A percentile compares a stretch with the other conserved stretches of the same genome.
Conservation (phyloP, 2,797 vertebrate genomes). For the Diplodus puntazzo region DNA sequence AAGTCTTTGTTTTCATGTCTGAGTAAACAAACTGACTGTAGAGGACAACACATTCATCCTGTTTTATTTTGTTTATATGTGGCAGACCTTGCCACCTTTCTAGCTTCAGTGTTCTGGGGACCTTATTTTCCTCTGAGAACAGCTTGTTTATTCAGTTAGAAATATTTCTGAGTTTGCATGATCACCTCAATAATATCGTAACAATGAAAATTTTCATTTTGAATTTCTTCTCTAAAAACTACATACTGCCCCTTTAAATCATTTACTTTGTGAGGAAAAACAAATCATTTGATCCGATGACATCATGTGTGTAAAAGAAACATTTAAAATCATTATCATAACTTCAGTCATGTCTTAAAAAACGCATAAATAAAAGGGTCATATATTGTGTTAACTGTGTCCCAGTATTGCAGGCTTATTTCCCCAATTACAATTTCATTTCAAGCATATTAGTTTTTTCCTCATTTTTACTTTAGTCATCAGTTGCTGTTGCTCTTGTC, state of each 20-base stretch:
- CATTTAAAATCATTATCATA: neutral
- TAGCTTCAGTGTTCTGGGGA: too few relatives aligned
- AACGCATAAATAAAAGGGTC: neutral
- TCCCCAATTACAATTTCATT: constrained; percentile 28
- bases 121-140: too few relatives aligned
- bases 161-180: too few relatives aligned
- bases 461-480: constrained; percentile 21
- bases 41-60: too few relatives aligned
- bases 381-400: neutral
- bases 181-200: too few relatives aligned
- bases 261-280: neutral
- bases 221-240: too few relatives aligned
- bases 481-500: constrained; percentile 8
- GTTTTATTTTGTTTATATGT: too few relatives aligned
- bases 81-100: too few relatives aligned
- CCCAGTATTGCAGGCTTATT: neutral
- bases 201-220: too few relatives aligned
- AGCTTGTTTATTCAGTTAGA: too few relatives aligned
- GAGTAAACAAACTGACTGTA: too few relatives aligned
- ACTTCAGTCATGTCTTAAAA: constrained; percentile 5
- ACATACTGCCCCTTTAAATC: neutral
- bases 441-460: constrained; percentile 32
- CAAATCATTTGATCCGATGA: neutral
- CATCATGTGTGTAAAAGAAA: neutral
- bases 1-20: too few relatives aligned